Base-by-base conservation (phyloP, 2,888 invertebrate genomes). In the Halocaridina rubra region DNA sequence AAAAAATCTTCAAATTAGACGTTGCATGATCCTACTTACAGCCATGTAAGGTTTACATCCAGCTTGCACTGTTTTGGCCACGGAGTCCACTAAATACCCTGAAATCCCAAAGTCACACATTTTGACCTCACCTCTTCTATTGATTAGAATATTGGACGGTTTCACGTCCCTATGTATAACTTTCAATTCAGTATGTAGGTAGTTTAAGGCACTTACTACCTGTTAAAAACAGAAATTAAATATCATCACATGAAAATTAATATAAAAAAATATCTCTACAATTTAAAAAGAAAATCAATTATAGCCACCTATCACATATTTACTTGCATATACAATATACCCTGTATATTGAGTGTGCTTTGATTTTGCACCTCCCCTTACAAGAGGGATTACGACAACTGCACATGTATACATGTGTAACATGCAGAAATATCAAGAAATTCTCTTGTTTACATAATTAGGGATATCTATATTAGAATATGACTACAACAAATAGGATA, bases 41-140 rank as follows among this genome's bases (percentile, higher is more conserved):
- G 98, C 98, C 98, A 99, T 99, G 90, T 99, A 99, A 0, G 98
- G 98, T 92, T 98, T 98, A 91, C 98, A 99, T 2, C 98, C 99
- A 32, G 98, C 98, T 92, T 98, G 86, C 39, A 86, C 88, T 61
- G 87, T 87, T 92, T 98, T 98, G 16, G 98, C 98, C 79, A 98
- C 95, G 10, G 98, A 98, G 92, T 99, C 97, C 4, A 98, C 98
- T 80, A 99, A 93, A 91, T 98, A 97, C 16, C 98, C 98, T 89
- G 98, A 98, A 91, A 99, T 99, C 84, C 99, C 99, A 93, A 99
- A 99, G 92, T 99, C 99, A 91, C 99, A 99, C 93, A 99, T 98
- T 92, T 99, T 99, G 1, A 99, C 97, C 91, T 97, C 96, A 24
- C 98, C 99, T 90, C 94, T 93, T 88, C 96, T 93, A 91, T 97